phyloP scores from a whole-genome alignment of 2,888 invertebrate genomes.

The Xylota segnis region DNA sequence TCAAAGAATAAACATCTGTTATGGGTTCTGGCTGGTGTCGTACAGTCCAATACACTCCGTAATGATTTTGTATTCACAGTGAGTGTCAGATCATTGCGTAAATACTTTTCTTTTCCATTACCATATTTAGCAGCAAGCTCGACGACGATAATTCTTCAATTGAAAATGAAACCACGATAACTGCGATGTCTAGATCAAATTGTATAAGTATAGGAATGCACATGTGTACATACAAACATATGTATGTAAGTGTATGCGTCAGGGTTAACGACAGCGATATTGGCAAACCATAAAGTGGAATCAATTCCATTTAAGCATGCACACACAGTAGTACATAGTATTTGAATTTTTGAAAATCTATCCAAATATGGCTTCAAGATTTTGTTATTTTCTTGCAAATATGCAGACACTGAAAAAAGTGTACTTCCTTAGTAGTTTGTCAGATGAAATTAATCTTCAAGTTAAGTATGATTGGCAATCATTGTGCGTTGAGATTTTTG shows the following conservation, averaged over 20 bases:
- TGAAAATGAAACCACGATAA: constrained; percentile 63
- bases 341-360: constrained; percentile 42
- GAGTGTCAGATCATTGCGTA: constrained; percentile 48
- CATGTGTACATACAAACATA: too few species aligned
- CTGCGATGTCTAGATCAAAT: constrained; percentile 32
- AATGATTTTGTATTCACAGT: constrained; percentile 51
- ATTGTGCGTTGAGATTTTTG: neutral
- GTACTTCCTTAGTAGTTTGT: constrained; percentile 43
- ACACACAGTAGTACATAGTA: constrained; percentile 16
- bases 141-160: constrained; percentile 43
- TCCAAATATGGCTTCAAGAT: constrained; percentile 47
- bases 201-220: too few species aligned
- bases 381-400: constrained; percentile 18
- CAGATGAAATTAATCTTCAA: constrained; percentile 20
- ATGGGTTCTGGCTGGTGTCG: constrained; percentile 8
- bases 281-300: constrained; percentile 53
- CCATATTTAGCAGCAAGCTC: constrained; percentile 54
- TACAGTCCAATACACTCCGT: constrained; percentile 20
- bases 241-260: constrained; percentile 14
- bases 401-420: constrained; percentile 35
- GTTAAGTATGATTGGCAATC: constrained; percentile 3
- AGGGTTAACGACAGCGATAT: constrained; percentile 64
- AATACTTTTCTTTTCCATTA: constrained; percentile 65
- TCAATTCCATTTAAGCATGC: constrained; percentile 50
- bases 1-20: constrained; percentile 54